Base-by-base conservation (phyloP, 2,888 invertebrate species). In the Nymphalis urticae region DNA sequence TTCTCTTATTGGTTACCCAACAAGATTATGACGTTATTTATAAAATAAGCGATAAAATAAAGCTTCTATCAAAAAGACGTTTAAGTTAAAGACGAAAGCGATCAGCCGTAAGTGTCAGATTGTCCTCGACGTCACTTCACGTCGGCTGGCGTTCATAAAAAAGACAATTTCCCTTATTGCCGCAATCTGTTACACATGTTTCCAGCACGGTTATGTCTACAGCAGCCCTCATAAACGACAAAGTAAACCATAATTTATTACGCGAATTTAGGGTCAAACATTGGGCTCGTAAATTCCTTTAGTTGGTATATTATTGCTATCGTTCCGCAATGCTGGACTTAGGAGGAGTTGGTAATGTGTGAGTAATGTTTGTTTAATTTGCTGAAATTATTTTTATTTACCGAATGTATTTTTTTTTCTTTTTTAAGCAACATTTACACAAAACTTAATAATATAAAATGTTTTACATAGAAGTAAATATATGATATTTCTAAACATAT, bases 111-210 rank as follows among this genome's bases (percentile, higher is more conserved):
- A 81, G 81, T 81, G 80, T 74, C 77, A 74, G 76, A 74, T 76
- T 68, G 73, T 76, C 73, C 79, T 77, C 77, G 77, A 83, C 88
- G 88, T 89, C 88, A 87, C 87, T 88, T 89, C 85, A 87, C 88
- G 85, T 84, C 84, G 86, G 76, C 82, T 80, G 80, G 84, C 90
- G 88, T 91, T 90, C 92, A 91, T 92, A 92, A 91, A 92, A 92
- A 92, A 91, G 90, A 92, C 92, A 92, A 92, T 92, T 89, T 90
- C 86, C 90, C 90, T 91, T 92, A 92, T 92, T 90, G 90, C 91
- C 82, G 88, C 88, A 92, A 92, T 92, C 91, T 89, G 91, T 87
- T 87, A 90, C 92, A 91, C 89, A 88, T 91, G 91, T 84, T 88
- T 86, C 56, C 84, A 79, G 76, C 83, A 79, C 82, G 88, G 89